Evolutionary conservation across 2,888 invertebrate species (phyloP).

Genomic region (Metellina segmentata): DNA sequence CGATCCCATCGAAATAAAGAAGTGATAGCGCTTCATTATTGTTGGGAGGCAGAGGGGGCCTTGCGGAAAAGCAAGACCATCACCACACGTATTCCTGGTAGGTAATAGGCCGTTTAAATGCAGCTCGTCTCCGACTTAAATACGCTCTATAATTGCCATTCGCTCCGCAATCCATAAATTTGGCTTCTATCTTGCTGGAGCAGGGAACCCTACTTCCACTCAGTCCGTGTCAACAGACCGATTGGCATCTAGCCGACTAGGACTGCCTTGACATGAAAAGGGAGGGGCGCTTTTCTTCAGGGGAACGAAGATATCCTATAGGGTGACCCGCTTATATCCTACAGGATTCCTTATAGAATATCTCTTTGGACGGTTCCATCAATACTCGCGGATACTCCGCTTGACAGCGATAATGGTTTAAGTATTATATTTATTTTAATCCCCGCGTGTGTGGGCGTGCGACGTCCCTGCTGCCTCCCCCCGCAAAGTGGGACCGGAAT

Average conservation of each 20-base stretch:
- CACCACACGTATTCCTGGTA: constrained; percentile 42
- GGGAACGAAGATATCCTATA: constrained; percentile 30
- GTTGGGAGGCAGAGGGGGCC: constrained; percentile 14
- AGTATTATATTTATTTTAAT: constrained; percentile 62
- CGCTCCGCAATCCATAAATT: constrained; percentile 74
- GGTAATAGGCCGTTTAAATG: constrained; percentile 76
- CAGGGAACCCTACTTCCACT: constrained; percentile 51
- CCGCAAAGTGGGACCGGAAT: constrained; percentile 4
- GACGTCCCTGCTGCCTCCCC: not conserved
- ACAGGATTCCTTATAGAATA: constrained; percentile 45
- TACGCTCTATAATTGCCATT: constrained; percentile 73
- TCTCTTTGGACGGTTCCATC: constrained; percentile 49
- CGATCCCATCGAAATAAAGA: constrained; percentile 64
- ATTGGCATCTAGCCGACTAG: constrained; percentile 70
- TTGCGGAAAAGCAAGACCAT: constrained; percentile 21
- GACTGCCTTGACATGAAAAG: constrained; percentile 66
- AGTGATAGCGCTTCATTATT: constrained; percentile 52
- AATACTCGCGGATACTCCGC: constrained; percentile 8
- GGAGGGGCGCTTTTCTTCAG: constrained; percentile 71
- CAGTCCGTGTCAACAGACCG: constrained; percentile 70
- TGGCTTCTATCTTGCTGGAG: constrained; percentile 57
- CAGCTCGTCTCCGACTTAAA: constrained; percentile 71
- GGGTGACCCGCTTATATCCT: constrained; percentile 51
- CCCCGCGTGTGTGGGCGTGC: constrained; percentile 8
- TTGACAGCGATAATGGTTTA: constrained; percentile 30